These are phyloP conservation scores for Atherinosoma microstoma DNA, from an alignment of 2,797 vertebrate genomes.

Conservation along the genomic window DNA sequence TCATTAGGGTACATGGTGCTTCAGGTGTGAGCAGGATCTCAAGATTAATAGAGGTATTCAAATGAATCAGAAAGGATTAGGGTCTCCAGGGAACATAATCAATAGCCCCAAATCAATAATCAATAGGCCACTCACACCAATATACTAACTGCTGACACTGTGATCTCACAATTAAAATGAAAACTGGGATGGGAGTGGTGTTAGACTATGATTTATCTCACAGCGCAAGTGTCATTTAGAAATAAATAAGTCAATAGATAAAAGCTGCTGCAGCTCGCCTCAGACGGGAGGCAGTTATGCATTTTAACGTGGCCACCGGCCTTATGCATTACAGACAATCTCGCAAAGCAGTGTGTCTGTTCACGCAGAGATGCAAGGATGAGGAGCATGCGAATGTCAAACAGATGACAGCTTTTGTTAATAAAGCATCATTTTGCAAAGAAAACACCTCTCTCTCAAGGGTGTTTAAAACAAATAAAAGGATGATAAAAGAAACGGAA, in stretches of 20 bases:
- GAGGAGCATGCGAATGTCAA: conserved; percentile 61
- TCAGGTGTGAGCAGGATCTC: conserved; percentile 83
- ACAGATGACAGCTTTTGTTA: conserved; percentile 78
- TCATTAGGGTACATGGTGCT: conserved; percentile 81
- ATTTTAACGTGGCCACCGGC: conserved; percentile 76
- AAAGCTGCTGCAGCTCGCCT: conserved; percentile 73
- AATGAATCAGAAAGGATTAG: conserved; percentile 90
- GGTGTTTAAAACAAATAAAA: conserved; percentile 34
- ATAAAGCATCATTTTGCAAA: conserved; percentile 72
- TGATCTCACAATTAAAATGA: conserved; percentile 88
- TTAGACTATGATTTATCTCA: conserved; percentile 85
- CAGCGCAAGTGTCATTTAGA: conserved; percentile 83
- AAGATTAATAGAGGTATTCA: conserved; percentile 90
- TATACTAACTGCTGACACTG: conserved; percentile 89
- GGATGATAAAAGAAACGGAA: conserved; percentile 40
- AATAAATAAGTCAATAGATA: conserved; percentile 85
- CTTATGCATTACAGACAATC: conserved; percentile 69
- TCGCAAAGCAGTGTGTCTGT: conserved; percentile 57
- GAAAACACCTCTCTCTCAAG: conserved; percentile 64
- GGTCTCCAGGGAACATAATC: conserved; percentile 83
- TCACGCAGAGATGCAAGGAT: conserved; percentile 56
- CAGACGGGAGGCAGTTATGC: conserved; percentile 76
- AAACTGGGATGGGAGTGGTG: conserved; percentile 79
- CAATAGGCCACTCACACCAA: conserved; percentile 92
- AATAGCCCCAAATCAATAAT: conserved; percentile 88